Percentiles rank a stretch among this genome's conserved stretches.
phyloP scores from a whole-genome alignment of 2,888 invertebrate species.

The Hoplodrina ambigua region DNA sequence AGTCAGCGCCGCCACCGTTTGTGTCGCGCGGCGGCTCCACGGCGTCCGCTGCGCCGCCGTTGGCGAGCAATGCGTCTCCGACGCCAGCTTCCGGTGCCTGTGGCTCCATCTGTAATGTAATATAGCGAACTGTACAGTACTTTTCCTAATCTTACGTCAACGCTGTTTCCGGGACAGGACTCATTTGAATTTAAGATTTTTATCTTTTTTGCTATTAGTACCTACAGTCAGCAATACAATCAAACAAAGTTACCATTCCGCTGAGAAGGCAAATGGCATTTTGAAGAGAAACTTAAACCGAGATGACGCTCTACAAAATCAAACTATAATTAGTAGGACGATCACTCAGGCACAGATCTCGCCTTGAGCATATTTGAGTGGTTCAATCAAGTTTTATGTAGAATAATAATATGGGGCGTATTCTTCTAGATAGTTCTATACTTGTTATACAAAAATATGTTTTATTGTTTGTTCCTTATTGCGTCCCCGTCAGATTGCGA shows the following conservation, averaged over 20 bases:
- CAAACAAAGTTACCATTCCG: neutral
- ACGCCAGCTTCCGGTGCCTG: slow-evolving; percentile 61
- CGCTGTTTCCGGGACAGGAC: neutral
- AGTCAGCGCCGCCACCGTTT: slow-evolving; percentile 46
- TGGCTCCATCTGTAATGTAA: slow-evolving; percentile 48
- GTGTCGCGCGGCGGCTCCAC: slow-evolving; percentile 43
- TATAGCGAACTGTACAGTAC: neutral
- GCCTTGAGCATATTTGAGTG: neutral
- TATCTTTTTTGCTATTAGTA: neutral
- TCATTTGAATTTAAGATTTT: neutral
- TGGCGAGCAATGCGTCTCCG: slow-evolving; percentile 71
- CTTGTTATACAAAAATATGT: too few relatives aligned
- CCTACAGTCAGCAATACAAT: neutral
- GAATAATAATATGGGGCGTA: neutral
- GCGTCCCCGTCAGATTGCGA: too few relatives aligned
- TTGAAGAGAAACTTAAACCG: neutral
- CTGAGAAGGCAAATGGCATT: too few relatives aligned
- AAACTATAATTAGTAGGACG: too few relatives aligned
- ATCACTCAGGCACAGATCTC: neutral
- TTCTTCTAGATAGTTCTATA: too few relatives aligned
- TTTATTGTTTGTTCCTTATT: too few relatives aligned
- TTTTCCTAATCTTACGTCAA: neutral
- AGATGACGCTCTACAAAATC: neutral
- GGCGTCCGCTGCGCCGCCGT: slow-evolving; percentile 61
- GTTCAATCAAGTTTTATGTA: neutral